These are phyloP conservation scores for Melanargia galathea DNA, from an alignment of 2,888 invertebrate species.

Conservation along the genomic window DNA sequence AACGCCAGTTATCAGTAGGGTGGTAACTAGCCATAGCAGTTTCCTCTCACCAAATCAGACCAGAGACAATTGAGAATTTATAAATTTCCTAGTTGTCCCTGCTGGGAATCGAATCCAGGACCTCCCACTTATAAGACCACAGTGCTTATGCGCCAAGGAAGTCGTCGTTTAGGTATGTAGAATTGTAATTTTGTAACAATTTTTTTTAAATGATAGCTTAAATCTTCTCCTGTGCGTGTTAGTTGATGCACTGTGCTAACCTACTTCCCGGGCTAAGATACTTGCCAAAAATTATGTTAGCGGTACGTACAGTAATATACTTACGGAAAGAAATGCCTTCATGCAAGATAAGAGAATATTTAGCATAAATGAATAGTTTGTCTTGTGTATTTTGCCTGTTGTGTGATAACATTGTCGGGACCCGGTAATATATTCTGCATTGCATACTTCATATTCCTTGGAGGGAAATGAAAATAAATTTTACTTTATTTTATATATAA, in stretches of 20 bases:
- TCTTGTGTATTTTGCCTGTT: conserved; percentile 26
- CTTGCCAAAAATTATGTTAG: conserved; percentile 42
- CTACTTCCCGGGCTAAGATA: conserved; percentile 39
- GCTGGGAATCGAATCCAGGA: no score
- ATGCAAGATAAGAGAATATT: conserved; percentile 32
- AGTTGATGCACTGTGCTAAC: conserved; percentile 32
- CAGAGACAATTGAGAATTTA: no score
- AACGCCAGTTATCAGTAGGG: no score
- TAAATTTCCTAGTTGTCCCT: no score
- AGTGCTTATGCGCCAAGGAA: no score
- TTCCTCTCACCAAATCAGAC: no score
- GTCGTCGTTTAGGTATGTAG: no score
- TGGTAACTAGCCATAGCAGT: no score
- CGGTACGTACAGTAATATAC: conserved; percentile 34
- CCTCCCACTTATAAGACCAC: no score
- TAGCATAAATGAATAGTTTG: conserved; percentile 34
- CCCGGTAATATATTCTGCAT: conserved; percentile 11
- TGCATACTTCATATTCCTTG: conserved; percentile 11
- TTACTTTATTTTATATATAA: neutral
- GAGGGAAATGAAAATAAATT: neutral
- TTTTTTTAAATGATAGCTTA: no score
- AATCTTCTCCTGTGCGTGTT: neutral
- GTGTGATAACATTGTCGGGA: conserved; percentile 22
- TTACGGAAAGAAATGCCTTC: conserved; percentile 32
- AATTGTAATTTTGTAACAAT: no score